A percentile compares a stretch with the other conserved stretches of the same genome.
These are phyloP conservation scores for Ptychochromis oligacanthus DNA, from an alignment of 2,113 vertebrate species.

Conservation along the genomic window DNA sequence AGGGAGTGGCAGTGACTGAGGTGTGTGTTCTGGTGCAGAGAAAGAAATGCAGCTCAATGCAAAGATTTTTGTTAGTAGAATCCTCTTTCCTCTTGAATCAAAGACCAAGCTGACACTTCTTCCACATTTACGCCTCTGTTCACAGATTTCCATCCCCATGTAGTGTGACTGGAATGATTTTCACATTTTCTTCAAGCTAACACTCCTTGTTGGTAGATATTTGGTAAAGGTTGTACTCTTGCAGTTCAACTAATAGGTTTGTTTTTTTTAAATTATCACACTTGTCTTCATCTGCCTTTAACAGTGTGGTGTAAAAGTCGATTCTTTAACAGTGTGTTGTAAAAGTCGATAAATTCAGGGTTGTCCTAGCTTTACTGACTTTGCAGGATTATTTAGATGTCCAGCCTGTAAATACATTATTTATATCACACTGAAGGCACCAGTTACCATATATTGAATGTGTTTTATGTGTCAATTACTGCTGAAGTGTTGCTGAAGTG, in stretches of 20 bases:
- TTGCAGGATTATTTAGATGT: neutral
- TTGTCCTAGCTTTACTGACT: neutral
- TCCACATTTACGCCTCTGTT: constrained; percentile 13
- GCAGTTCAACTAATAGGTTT: neutral
- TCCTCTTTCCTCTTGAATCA: neutral
- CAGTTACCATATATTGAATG: neutral
- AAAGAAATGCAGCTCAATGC: constrained; percentile 24
- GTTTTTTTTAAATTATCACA: neutral
- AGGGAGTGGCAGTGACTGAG: constrained; percentile 61
- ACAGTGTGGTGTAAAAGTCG: neutral
- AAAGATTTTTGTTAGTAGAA: constrained; percentile 15
- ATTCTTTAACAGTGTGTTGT: neutral
- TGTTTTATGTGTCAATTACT: neutral
- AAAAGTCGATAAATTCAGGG: neutral
- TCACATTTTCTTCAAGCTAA: neutral
- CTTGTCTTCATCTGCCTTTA: neutral
- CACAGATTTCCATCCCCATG: neutral
- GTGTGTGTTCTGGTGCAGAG: constrained; percentile 18
- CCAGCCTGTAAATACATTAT: neutral
- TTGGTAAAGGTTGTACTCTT: neutral
- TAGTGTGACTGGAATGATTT: neutral
- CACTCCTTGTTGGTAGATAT: neutral
- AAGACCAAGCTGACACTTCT: neutral
- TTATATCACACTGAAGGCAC: neutral
- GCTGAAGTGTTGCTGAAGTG: neutral